phyloP scores from a whole-genome alignment of 2,797 vertebrate species.

The Sebastes reedi region DNA sequence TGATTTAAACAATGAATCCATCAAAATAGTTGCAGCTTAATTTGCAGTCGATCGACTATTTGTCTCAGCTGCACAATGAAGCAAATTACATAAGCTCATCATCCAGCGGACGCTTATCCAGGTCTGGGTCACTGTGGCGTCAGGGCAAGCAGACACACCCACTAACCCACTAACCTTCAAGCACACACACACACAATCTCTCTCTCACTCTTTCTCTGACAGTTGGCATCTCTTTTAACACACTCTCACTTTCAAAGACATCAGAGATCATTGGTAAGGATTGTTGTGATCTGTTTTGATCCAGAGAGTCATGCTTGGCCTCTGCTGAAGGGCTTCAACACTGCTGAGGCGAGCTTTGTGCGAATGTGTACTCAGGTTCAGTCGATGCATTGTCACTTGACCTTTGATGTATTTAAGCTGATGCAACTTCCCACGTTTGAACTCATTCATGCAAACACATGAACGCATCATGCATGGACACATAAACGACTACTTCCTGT shows the following conservation, averaged over 20 bases:
- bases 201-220: not conserved
- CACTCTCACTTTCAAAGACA: not conserved
- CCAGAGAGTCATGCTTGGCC: constrained; percentile 2
- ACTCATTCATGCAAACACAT: not conserved
- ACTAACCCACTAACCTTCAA: not conserved
- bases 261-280: not conserved
- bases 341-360: constrained; percentile 28
- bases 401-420: constrained; percentile 31
- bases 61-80: not conserved
- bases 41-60: not conserved
- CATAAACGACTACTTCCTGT: not conserved
- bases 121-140: constrained; percentile 6
- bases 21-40: not conserved
- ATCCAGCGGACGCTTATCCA: not conserved
- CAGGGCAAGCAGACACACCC: not conserved
- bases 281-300: constrained; percentile 32
- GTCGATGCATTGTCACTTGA: constrained; percentile 3
- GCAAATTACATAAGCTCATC: not conserved
- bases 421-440: constrained; percentile 18
- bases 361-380: constrained; percentile 1
- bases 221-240: not conserved
- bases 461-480: not conserved
- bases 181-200: not conserved
- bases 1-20: not conserved
- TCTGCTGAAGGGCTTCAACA: not conserved